These are phyloP conservation scores for Acrocephalus kingi DNA, from an alignment of 2,113 vertebrate genomes.

Conservation along the genomic window DNA sequence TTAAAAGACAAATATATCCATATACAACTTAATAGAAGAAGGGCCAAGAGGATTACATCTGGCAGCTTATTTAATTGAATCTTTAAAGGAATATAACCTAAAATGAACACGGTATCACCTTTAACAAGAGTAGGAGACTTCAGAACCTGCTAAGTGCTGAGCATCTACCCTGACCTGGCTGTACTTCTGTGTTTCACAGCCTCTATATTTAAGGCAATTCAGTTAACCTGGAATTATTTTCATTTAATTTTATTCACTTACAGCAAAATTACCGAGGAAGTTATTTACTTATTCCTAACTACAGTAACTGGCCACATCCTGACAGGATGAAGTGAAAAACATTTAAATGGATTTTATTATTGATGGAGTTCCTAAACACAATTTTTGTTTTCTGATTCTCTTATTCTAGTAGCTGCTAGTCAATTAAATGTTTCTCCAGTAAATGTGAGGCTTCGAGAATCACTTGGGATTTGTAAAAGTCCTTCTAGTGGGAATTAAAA, in stretches of 20 bases:
- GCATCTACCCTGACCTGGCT: not conserved
- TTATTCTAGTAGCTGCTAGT: slow-evolving; percentile 26
- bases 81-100: not conserved
- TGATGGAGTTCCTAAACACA: not conserved
- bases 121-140: not conserved
- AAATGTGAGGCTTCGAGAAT: slow-evolving; percentile 7
- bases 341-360: slow-evolving; percentile 34
- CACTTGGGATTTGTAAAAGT: not conserved
- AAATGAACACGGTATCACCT: not conserved
- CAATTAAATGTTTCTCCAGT: slow-evolving; percentile 37
- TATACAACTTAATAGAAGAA: not conserved
- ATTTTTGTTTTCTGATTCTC: slow-evolving; percentile 15
- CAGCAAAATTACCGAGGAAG: not conserved
- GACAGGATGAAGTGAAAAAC: slow-evolving; percentile 10
- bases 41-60: not conserved
- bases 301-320: not conserved
- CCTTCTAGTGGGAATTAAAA: slow-evolving; percentile 27
- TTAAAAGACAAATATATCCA: not conserved
- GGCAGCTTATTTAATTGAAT: not conserved
- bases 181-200: not conserved
- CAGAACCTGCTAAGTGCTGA: not conserved
- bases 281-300: slow-evolving; percentile 9
- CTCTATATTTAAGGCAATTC: not conserved
- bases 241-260: not conserved
- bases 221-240: not conserved